These are phyloP conservation scores for Aricia agestis DNA, from an alignment of 1,140 invertebrate species.

Conservation along the genomic window DNA sequence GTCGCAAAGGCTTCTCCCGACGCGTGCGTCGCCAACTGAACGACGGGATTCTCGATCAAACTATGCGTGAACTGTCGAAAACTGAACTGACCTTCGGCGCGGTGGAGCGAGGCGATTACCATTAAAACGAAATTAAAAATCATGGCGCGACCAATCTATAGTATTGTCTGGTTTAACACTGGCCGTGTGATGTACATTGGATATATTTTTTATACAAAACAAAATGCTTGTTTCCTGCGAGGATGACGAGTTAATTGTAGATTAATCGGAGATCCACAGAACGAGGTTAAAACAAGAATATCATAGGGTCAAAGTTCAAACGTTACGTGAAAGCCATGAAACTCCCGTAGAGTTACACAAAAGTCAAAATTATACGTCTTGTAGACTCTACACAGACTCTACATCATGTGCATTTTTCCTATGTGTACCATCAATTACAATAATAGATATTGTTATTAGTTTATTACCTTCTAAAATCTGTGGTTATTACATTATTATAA, in stretches of 20 bases:
- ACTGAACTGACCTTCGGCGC: neutral
- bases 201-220: constrained; percentile 2
- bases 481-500: too few relatives aligned
- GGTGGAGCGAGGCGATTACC: neutral
- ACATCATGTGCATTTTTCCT: too few relatives aligned
- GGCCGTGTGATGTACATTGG: neutral
- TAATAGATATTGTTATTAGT: too few relatives aligned
- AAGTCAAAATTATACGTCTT: too few relatives aligned
- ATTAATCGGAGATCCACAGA: neutral
- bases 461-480: too few relatives aligned
- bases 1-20: constrained; percentile 15
- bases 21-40: constrained; percentile 11
- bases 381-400: too few relatives aligned
- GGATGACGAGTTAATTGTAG: constrained; percentile 2
- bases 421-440: too few relatives aligned
- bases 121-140: neutral
- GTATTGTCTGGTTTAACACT: constrained; percentile 12
- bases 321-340: too few relatives aligned
- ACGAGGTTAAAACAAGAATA: too few relatives aligned
- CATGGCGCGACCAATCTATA: neutral
- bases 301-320: too few relatives aligned
- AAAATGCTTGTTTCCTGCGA: constrained; percentile 7
- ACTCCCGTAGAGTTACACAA: too few relatives aligned
- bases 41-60: constrained; percentile 19
- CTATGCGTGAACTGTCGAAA: constrained; percentile 1